These are phyloP conservation scores for Petrosia ficiformis DNA, from an alignment of 37 sponge, comb jelly and placozoan genomes.

Conservation along the genomic window DNA sequence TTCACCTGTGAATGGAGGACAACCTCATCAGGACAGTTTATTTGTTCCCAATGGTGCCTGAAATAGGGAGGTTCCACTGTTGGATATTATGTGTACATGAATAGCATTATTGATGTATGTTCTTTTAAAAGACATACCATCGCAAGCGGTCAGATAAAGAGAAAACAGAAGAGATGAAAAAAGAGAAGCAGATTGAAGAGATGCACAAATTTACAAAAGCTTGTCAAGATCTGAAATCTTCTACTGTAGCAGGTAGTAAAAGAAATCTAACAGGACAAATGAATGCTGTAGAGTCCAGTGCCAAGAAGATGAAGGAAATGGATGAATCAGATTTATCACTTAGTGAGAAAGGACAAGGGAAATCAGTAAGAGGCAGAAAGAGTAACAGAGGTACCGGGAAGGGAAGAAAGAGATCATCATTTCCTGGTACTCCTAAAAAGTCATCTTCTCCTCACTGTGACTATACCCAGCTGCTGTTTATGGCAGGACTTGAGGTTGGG, in stretches of 20 bases:
- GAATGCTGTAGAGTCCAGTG: background rate
- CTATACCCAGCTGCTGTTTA: constrained; percentile 21
- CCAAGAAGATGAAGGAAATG: background rate
- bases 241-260: constrained; percentile 10
- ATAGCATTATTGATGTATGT: background rate
- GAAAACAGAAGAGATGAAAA: constrained; percentile 27
- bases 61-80: too few species aligned
- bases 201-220: background rate
- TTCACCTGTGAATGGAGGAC: too few species aligned
- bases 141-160: constrained; percentile 23
- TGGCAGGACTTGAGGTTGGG: constrained; percentile 64
- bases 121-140: constrained; percentile 15
- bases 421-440: background rate
- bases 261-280: constrained; percentile 6
- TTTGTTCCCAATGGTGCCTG: too few species aligned
- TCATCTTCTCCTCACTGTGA: background rate
- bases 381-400: too few species aligned
- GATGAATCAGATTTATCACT: background rate
- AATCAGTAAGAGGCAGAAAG: background rate
- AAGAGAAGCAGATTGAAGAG: constrained; percentile 3
- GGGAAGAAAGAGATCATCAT: background rate
- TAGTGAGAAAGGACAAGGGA: background rate
- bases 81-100: too few species aligned
- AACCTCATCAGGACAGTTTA: too few species aligned
- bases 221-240: background rate